These are phyloP conservation scores for Mylabris phalerata DNA, from an alignment of 1,140 invertebrate genomes.

Conservation along the genomic window DNA sequence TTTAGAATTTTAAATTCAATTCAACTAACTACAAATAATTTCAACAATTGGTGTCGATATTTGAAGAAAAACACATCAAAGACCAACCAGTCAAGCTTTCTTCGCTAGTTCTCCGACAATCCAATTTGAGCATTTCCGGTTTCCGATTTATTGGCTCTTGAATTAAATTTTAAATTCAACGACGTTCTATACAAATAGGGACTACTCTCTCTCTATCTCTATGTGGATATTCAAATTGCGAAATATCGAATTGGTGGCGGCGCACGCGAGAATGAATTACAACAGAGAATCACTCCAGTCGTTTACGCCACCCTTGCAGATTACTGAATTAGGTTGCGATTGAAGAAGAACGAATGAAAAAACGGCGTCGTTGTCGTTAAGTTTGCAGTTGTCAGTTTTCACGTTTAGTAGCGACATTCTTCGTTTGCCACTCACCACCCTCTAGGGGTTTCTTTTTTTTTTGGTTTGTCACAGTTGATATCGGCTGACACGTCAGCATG, in stretches of 20 bases:
- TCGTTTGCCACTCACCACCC: neutral
- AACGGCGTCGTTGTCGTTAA: neutral
- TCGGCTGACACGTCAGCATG: too few species aligned
- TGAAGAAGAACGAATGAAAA: too few species aligned
- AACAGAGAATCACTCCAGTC: slow-evolving; percentile 10
- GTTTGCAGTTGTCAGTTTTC: too few species aligned
- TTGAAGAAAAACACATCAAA: too few species aligned
- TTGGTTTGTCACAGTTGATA: too few species aligned
- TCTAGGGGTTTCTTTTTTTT: neutral
- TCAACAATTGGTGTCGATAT: too few species aligned
- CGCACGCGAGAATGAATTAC: slow-evolving; percentile 11
- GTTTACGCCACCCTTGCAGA: slow-evolving; percentile 8
- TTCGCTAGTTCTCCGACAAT: slow-evolving; percentile 13
- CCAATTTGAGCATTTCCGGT: slow-evolving; percentile 21
- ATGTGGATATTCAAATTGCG: slow-evolving; percentile 14
- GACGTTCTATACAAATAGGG: slow-evolving; percentile 18
- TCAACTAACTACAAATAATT: too few species aligned
- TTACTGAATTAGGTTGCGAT: neutral
- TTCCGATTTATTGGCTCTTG: slow-evolving; percentile 23
- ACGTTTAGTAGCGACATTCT: neutral
- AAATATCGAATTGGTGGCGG: neutral
- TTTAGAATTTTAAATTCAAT: too few species aligned
- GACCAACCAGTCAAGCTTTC: neutral
- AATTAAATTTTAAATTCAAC: slow-evolving; percentile 27
- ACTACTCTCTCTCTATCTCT: neutral